A percentile compares a stretch with the other conserved stretches of the same genome.
Conservation (phyloP, 2,113 vertebrate genomes). For the Phoenicopterus ruber region DNA sequence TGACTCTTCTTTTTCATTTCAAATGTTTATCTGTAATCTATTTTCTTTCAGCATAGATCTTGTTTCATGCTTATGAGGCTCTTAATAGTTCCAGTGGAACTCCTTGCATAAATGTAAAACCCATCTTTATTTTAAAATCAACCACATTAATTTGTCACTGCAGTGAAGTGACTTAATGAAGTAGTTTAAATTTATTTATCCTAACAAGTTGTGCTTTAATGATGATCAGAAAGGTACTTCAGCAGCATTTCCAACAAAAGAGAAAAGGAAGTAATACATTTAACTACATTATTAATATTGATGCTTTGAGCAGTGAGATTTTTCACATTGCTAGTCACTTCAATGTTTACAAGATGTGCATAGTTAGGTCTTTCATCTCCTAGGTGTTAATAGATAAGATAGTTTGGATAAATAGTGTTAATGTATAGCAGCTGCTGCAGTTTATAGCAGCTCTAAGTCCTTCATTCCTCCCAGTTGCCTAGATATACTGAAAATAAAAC, state of each 20-base stretch:
- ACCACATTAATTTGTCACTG: neutral
- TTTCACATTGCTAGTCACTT: neutral
- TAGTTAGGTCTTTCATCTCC: neutral
- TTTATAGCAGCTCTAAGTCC: neutral
- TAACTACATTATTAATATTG: neutral
- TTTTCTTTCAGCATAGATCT: conserved; percentile 22
- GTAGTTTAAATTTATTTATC: neutral
- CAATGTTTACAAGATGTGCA: neutral
- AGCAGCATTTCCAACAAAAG: neutral
- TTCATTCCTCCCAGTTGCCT: neutral
- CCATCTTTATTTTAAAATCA: neutral
- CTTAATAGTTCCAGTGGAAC: neutral
- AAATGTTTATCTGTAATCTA: neutral
- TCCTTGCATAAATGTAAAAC: neutral
- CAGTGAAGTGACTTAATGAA: neutral
- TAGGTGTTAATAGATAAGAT: neutral
- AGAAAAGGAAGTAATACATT: neutral
- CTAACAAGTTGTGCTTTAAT: neutral
- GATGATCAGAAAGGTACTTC: neutral
- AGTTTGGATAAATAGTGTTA: neutral
- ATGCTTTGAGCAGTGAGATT: neutral
- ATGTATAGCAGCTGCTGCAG: neutral
- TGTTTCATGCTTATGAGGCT: neutral
- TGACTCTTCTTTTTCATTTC: conserved; percentile 14
- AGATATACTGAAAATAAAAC: neutral